A percentile compares a stretch with the other conserved stretches of the same genome.
phyloP scores from a whole-genome alignment of 1,140 invertebrate species.

The Plectus sambesii region DNA sequence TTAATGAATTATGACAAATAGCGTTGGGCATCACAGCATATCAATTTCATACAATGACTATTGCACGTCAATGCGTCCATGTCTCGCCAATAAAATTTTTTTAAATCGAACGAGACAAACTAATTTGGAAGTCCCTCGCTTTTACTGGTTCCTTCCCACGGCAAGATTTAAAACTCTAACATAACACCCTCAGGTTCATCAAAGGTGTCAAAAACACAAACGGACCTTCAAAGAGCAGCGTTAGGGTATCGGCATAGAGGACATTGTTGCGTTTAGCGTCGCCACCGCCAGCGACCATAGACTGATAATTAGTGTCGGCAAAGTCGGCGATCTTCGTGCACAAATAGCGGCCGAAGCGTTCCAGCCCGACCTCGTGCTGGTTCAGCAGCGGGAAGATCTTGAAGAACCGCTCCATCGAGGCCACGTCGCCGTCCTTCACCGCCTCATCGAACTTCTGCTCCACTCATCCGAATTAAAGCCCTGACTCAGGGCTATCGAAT shows the following conservation, averaged over 20 bases:
- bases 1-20: too few species aligned
- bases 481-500: too few species aligned
- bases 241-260: slow-evolving; percentile 69
- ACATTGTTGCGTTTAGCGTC: slow-evolving; percentile 62
- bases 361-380: slow-evolving; percentile 76
- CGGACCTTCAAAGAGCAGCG: slow-evolving; percentile 72
- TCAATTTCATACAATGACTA: too few species aligned
- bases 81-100: too few species aligned
- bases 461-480: too few species aligned
- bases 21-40: too few species aligned
- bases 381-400: slow-evolving; percentile 92
- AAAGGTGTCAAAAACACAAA: slow-evolving; percentile 61
- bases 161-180: too few species aligned
- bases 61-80: too few species aligned
- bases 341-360: slow-evolving; percentile 79
- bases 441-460: slow-evolving; percentile 79
- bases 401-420: slow-evolving; percentile 86
- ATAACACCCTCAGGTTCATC: too few species aligned
- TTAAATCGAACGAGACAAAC: too few species aligned
- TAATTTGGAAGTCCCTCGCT: too few species aligned
- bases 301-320: slow-evolving; percentile 27
- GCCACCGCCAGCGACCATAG: slow-evolving; percentile 45
- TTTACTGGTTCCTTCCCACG: too few species aligned
- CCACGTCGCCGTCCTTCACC: slow-evolving; percentile 68
- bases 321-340: slow-evolving; percentile 52